phyloP scores from a whole-genome alignment of 2,888 invertebrate genomes.

The Dynastes hyllus region DNA sequence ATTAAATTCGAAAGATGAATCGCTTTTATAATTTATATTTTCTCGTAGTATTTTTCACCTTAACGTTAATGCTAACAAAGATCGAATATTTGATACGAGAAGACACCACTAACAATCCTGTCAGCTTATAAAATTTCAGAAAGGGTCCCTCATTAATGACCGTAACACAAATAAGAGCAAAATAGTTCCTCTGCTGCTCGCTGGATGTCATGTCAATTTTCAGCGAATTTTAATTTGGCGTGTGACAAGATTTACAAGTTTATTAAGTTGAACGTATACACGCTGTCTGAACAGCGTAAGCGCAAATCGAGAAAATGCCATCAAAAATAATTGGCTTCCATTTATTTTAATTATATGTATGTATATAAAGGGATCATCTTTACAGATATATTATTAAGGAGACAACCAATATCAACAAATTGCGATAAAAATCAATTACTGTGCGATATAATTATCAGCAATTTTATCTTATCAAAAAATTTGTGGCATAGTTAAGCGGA shows the following conservation, averaged over 20 bases:
- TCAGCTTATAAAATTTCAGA: slow-evolving; percentile 24
- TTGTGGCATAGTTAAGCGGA: no score
- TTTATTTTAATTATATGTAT: slow-evolving; percentile 22
- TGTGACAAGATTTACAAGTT: slow-evolving; percentile 29
- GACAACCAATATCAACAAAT: not conserved
- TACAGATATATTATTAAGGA: not conserved
- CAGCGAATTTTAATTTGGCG: slow-evolving; percentile 25
- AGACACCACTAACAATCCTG: slow-evolving; percentile 9
- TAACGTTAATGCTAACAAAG: slow-evolving; percentile 4
- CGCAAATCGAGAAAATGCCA: not conserved
- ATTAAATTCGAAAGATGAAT: not conserved
- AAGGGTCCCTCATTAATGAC: slow-evolving; percentile 4
- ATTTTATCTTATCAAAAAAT: no score
- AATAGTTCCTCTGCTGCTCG: slow-evolving; percentile 1
- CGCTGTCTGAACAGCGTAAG: slow-evolving; percentile 3
- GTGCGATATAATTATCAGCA: no score
- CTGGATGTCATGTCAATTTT: slow-evolving; percentile 20
- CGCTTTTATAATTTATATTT: not conserved
- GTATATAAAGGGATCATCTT: not conserved
- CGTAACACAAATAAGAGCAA: slow-evolving; percentile 26
- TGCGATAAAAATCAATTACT: no score
- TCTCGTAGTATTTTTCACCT: not conserved
- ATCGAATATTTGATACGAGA: slow-evolving; percentile 10
- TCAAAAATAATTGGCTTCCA: slow-evolving; percentile 24
- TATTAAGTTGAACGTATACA: slow-evolving; percentile 11